Base-by-base conservation (phyloP, 2,797 vertebrate species). In the Cuculus canorus region DNA sequence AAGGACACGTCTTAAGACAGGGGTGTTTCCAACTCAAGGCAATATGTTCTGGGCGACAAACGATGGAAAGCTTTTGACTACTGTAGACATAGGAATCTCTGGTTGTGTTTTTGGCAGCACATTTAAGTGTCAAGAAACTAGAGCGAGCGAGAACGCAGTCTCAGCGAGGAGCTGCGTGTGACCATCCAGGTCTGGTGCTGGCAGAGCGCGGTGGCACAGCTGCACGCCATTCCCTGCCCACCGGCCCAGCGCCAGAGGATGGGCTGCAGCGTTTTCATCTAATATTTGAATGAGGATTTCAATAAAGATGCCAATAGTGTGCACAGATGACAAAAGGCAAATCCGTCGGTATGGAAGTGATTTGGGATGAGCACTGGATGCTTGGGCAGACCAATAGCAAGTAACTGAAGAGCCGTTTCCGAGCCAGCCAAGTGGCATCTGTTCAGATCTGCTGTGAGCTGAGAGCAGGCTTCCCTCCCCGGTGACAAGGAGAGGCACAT, bases 351-450 rank as follows among this genome's bases (percentile, higher is more conserved):
- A 65, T 63, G 57, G 45, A 69, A 63, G 53, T 6, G 14, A 64
- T 86, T 73, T 72, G 45, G 45, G 82, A 83, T 52, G 75, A 90
- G 52, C 43, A 7, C 18, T 86, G 91, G 66, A 64, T 73, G 57
- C 47, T 88, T 85, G 28, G 35, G 45, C 47, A 71, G 82, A 30
- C 77, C 5, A 43, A 66, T 13, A 73, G 78, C 22, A 83, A 92
- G 77, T 52, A 82, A 77, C 52, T 23, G 54, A 86, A 89, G 81
- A 79, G 83, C 32, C 37, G 63, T 87, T 94, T 92, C 63, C 5
- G 8, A 89, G 88, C 63, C 93, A 91, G 72, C 69, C 77, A 48
- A 82, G 69, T 82, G 82, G 87, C 90, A 83, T 95, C 93, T 92
- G 82, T 77, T 91, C 66, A 64, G 76, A 71, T 88, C 86, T 83